Base-by-base conservation (phyloP, 2,797 vertebrate genomes). In the Acipenser ruthenus region DNA sequence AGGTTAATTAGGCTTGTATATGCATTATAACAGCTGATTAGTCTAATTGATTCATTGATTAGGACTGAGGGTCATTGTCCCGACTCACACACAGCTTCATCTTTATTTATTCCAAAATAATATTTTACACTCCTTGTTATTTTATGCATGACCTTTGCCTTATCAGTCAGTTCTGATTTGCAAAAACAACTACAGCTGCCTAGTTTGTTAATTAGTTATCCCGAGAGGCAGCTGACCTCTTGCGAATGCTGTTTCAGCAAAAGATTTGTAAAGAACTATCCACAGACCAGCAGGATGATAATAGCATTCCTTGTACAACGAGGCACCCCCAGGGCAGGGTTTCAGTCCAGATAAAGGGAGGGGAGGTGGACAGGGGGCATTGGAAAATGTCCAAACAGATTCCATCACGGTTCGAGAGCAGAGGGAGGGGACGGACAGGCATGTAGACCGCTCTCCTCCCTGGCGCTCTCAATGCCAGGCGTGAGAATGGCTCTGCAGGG, bases 401-500 rank as follows among this genome's bases (percentile, higher is more conserved):
- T 37, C 23, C 23, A 37, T 37, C 23, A n/a, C 23, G 60, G 18
- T 11, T 58, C 55, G 12, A 13, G 55, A 58, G 55, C 55, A 58
- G 55, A 58, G 55, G 12, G n/a, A 37, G 49, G 63, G 49, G 7
- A 51, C 62, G 60, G 18, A 58, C 60, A 74, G 78, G 71, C n/a
- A 50, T 13, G 10, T 49, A 50, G 49, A 62, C 60, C 23, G 23
- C 23, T 37, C 50, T 50, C 50, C 49, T 58, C 58, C 50, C 60
- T 11, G 13, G 49, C 8, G 8, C 68, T 49, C 8, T 47, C 23
- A 37, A 74, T 77, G 55, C 59, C 64, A 56, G 50, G 67, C 65
- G 69, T 64, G 68, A 66, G 74, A 55, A 4, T 3, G 61, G 48
- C 76, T 55, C 76, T 69, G 80, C 77, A 67, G 80, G 81, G 72